Conservation (phyloP, 2,113 vertebrate genomes). For the Rhynchomys soricoides region DNA sequence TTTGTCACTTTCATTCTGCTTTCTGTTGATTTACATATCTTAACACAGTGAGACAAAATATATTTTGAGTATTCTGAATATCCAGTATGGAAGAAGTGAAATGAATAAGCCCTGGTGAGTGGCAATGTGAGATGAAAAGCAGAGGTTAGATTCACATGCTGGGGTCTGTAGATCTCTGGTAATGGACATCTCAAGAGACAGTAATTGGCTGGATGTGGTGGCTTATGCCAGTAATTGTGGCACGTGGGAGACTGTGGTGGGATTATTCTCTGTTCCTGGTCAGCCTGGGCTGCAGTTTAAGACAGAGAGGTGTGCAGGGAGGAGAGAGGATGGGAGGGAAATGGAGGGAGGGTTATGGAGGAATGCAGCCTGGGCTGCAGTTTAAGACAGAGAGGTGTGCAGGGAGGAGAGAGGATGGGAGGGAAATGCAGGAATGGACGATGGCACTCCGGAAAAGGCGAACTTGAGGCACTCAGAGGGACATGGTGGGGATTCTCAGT, state of each 20-base stretch:
- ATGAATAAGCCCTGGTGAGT: neutral
- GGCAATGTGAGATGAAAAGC: neutral
- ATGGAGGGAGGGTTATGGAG: neutral
- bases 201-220: neutral
- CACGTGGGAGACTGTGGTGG: neutral
- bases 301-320: neutral
- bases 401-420: too few relatives aligned
- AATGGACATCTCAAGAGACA: neutral
- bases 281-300: neutral
- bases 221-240: neutral
- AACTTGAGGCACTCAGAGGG: neutral
- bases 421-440: neutral
- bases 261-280: neutral
- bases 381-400: neutral
- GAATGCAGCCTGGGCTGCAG: neutral
- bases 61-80: neutral
- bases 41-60: neutral
- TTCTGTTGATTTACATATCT: neutral
- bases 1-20: neutral
- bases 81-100: neutral
- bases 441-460: neutral
- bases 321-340: too few relatives aligned
- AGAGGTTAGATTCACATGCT: too few relatives aligned
- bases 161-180: neutral
- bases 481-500: neutral